Evolutionary conservation across 2,113 vertebrate genomes (phyloP).

Genomic region (Notothenia coriiceps): DNA sequence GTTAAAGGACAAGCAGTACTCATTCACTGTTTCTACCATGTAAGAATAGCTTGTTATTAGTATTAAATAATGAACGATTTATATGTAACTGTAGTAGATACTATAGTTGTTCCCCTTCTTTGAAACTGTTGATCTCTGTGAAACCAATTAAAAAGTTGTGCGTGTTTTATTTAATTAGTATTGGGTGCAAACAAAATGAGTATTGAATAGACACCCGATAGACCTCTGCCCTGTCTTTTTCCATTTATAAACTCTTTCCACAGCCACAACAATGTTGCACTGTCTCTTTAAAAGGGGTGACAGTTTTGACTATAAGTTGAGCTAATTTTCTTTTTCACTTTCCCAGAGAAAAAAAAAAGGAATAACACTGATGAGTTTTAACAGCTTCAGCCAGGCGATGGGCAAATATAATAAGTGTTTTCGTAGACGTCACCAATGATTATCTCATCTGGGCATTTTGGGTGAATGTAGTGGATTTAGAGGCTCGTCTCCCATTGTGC

Average conservation of each 20-base stretch:
- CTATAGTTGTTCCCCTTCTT: slow-evolving; percentile 32
- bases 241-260: slow-evolving; percentile 64
- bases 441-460: slow-evolving; percentile 90
- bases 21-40: slow-evolving; percentile 43
- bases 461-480: slow-evolving; percentile 93
- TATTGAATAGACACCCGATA: slow-evolving; percentile 75
- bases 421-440: slow-evolving; percentile 90
- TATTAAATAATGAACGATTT: slow-evolving; percentile 41
- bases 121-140: slow-evolving; percentile 64
- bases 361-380: slow-evolving; percentile 93
- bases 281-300: slow-evolving; percentile 78
- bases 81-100: slow-evolving; percentile 32
- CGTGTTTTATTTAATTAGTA: slow-evolving; percentile 82
- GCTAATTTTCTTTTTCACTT: slow-evolving; percentile 71
- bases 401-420: slow-evolving; percentile 96
- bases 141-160: slow-evolving; percentile 76
- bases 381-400: slow-evolving; percentile 93
- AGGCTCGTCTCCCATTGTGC: slow-evolving; percentile 90
- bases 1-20: slow-evolving; percentile 49
- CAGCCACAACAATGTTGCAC: slow-evolving; percentile 55
- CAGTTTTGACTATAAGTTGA: slow-evolving; percentile 80
- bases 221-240: slow-evolving; percentile 60
- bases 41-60: slow-evolving; percentile 44
- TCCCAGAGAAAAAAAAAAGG: slow-evolving; percentile 80
- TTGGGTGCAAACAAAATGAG: slow-evolving; percentile 79